Conservation (phyloP, 2,888 invertebrate species). For the Koerneria pararmatus region DNA sequence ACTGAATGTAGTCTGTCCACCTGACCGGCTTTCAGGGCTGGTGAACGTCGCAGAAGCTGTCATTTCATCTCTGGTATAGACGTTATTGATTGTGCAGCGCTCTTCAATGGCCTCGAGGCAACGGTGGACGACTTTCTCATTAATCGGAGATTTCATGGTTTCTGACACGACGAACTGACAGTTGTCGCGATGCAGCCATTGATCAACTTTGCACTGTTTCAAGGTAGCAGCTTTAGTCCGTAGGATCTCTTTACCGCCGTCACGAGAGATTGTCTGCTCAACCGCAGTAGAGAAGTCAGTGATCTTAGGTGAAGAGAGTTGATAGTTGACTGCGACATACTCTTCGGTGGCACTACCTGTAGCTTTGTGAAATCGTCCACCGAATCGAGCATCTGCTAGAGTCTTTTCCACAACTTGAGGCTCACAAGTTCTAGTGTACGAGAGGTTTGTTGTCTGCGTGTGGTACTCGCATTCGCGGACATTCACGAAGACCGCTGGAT, state of each 20-base stretch:
- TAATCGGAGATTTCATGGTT: too few species aligned
- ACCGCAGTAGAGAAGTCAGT: slow-evolving; percentile 13
- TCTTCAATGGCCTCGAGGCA: too few species aligned
- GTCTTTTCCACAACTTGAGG: not conserved
- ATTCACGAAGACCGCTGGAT: slow-evolving; percentile 6
- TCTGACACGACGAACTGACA: slow-evolving; percentile 24
- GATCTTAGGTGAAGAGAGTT: not conserved
- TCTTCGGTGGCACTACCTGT: slow-evolving; percentile 17
- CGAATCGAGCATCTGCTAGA: slow-evolving; percentile 7
- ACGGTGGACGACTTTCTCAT: too few species aligned
- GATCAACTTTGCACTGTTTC: slow-evolving; percentile 22
- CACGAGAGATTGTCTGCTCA: slow-evolving; percentile 15
- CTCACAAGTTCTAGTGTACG: slow-evolving; percentile 6
- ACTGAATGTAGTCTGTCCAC: too few species aligned
- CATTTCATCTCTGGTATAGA: too few species aligned
- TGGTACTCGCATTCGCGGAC: slow-evolving; percentile 13
- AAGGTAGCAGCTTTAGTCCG: slow-evolving; percentile 28
- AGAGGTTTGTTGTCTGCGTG: slow-evolving; percentile 10
- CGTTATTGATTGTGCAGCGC: too few species aligned
- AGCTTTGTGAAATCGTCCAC: slow-evolving; percentile 20
- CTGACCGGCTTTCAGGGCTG: too few species aligned
- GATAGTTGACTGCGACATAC: slow-evolving; percentile 4
- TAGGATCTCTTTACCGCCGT: slow-evolving; percentile 34
- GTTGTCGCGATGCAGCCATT: slow-evolving; percentile 27
- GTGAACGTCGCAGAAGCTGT: too few species aligned